phyloP scores from a whole-genome alignment of 2,888 invertebrate genomes.

The Malthinus flaveolus region DNA sequence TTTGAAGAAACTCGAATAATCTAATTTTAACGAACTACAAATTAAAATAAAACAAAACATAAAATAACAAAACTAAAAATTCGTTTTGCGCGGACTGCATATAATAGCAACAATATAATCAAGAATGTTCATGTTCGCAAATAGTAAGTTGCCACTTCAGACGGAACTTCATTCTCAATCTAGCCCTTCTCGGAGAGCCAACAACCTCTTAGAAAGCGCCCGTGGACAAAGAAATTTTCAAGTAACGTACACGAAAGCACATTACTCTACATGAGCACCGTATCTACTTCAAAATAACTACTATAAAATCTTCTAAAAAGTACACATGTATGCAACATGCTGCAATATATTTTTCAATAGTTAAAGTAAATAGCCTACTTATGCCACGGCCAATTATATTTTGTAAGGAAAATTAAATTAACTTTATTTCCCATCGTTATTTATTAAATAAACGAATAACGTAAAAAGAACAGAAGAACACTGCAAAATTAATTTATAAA shows the following conservation, averaged over 20 bases:
- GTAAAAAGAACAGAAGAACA: no score
- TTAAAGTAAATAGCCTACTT: no score
- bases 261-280: slow-evolving; percentile 15
- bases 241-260: slow-evolving; percentile 22
- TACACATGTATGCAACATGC: slow-evolving; percentile 2
- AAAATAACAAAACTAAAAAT: no score
- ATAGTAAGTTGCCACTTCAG: slow-evolving; percentile 27
- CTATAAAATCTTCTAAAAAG: slow-evolving; percentile 11
- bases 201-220: slow-evolving; percentile 29
- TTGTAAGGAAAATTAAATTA: no score
- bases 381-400: no score
- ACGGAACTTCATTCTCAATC: slow-evolving; percentile 13
- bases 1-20: no score
- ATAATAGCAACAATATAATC: slow-evolving; percentile 27
- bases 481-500: no score
- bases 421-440: no score
- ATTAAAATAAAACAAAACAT: no score
- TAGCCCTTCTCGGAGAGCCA: slow-evolving; percentile 24
- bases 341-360: no score
- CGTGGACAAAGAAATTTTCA: slow-evolving; percentile 27
- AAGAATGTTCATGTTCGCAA: slow-evolving; percentile 22
- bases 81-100: slow-evolving; percentile 1
- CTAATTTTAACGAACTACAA: no score
- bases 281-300: slow-evolving; percentile 25
- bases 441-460: no score